Conservation (phyloP, 2,113 vertebrate genomes). For the Hydrochoerus hydrochaeris region DNA sequence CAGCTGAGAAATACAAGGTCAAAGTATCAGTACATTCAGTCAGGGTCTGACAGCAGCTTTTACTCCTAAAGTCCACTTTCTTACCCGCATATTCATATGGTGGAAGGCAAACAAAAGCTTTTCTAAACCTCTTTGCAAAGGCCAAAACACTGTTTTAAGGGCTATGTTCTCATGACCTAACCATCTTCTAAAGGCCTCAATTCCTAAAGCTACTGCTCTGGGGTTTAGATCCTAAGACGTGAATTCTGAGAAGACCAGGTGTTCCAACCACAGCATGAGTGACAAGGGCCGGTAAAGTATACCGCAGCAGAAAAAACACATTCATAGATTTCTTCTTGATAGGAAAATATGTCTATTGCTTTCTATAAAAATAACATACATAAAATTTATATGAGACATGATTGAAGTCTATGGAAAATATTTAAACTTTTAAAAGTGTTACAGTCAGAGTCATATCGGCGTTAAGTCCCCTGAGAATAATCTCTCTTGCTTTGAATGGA, state of each 20-base stretch:
- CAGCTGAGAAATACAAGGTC: neutral
- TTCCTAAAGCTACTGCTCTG: no score
- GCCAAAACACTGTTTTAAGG: rapidly evolving
- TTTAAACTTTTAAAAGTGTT: neutral
- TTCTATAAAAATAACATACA: neutral
- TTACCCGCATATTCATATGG: neutral
- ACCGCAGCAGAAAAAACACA: neutral
- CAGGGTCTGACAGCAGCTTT: neutral
- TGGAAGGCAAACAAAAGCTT: neutral
- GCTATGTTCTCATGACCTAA: neutral
- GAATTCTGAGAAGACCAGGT: neutral
- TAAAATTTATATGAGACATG: neutral
- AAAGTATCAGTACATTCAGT: neutral
- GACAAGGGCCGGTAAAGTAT: neutral
- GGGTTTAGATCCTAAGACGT: neutral
- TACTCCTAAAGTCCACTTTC: neutral
- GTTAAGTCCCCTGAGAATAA: neutral
- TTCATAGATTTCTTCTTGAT: neutral
- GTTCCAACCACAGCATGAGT: neutral
- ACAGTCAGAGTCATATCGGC: neutral
- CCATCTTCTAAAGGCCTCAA: neutral
- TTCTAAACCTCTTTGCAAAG: neutral
- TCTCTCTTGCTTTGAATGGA: neutral
- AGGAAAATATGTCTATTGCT: neutral
- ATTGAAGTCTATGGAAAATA: neutral